phyloP scores from a whole-genome alignment of 2,888 invertebrate genomes.

The Pantelozetes paolii region DNA sequence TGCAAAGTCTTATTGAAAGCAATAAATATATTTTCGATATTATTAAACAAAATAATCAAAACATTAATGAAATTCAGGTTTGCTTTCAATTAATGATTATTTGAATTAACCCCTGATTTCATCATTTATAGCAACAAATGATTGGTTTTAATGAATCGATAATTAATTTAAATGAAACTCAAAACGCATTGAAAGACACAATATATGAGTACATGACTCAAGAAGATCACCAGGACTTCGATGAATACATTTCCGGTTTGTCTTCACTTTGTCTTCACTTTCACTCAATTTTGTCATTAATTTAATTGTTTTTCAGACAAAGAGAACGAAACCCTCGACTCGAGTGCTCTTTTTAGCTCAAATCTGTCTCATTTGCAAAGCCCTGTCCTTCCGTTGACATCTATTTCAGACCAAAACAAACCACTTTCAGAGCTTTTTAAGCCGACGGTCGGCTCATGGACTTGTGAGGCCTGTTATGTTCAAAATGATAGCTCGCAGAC shows the following conservation, averaged over 20 bases:
- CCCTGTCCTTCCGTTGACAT: not conserved
- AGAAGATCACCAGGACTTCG: conserved; percentile 11
- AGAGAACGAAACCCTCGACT: conserved; percentile 1
- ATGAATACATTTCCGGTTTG: conserved; percentile 17
- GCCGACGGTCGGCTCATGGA: conserved; percentile 61
- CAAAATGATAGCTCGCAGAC: conserved; percentile 57
- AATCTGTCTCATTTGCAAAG: too few relatives aligned
- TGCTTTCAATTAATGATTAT: not conserved
- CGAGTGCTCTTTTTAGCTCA: not conserved
- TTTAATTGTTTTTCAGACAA: not conserved
- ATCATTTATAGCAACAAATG: conserved; percentile 16
- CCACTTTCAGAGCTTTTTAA: conserved; percentile 56
- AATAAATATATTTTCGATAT: conserved; percentile 15
- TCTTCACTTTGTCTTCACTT: not conserved
- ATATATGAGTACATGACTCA: conserved; percentile 12
- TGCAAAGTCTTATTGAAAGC: not conserved
- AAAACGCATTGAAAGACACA: conserved; percentile 30
- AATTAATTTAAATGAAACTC: conserved; percentile 5
- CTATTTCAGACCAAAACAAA: not conserved
- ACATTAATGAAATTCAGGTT: conserved; percentile 23
- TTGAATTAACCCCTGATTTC: not conserved
- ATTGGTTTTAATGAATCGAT: not conserved
- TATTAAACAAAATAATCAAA: conserved; percentile 2
- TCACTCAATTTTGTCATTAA: not conserved
- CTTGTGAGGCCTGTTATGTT: conserved; percentile 63